A percentile compares a stretch with the other conserved stretches of the same genome.
phyloP scores from a whole-genome alignment of 2,113 vertebrate species.

The Nycticebus coucang region DNA sequence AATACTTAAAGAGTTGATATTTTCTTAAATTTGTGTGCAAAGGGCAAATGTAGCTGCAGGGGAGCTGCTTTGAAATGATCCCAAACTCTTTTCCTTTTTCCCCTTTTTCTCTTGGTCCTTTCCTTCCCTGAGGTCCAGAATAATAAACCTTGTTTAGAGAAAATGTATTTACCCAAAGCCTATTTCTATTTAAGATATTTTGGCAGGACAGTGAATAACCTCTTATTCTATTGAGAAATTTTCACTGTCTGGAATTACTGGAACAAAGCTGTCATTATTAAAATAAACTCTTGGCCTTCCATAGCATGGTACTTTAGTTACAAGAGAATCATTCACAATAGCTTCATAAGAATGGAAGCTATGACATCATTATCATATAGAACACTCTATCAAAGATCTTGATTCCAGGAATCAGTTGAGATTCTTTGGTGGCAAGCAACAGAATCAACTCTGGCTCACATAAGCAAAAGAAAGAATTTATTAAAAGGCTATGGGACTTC shows the following conservation, averaged over 20 bases:
- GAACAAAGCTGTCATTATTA: constrained; percentile 63
- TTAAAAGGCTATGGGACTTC: not conserved
- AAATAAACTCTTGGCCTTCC: constrained; percentile 34
- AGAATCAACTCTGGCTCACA: constrained; percentile 7
- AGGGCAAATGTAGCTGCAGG: not conserved
- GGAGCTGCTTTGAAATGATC: not conserved
- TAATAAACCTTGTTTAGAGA: constrained; percentile 58
- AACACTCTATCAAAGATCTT: constrained; percentile 1
- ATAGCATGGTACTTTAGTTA: constrained; percentile 22
- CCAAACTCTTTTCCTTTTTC: not conserved
- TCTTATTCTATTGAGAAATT: constrained; percentile 47
- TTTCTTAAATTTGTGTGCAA: constrained; percentile 23
- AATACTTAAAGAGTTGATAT: not conserved
- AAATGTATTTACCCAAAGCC: constrained; percentile 52
- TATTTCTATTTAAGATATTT: constrained; percentile 55
- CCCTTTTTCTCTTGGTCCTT: not conserved
- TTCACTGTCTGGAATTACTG: constrained; percentile 46
- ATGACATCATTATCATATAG: not conserved
- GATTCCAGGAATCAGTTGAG: not conserved
- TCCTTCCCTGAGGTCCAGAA: constrained; percentile 18
- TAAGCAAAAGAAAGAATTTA: constrained; percentile 8
- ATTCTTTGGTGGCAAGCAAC: constrained; percentile 23
- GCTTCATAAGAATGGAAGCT: constrained; percentile 49
- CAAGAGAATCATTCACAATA: constrained; percentile 42
- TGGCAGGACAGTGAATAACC: constrained; percentile 30